Conservation (phyloP, 2,797 vertebrate genomes). For the Atherinosoma microstoma region DNA sequence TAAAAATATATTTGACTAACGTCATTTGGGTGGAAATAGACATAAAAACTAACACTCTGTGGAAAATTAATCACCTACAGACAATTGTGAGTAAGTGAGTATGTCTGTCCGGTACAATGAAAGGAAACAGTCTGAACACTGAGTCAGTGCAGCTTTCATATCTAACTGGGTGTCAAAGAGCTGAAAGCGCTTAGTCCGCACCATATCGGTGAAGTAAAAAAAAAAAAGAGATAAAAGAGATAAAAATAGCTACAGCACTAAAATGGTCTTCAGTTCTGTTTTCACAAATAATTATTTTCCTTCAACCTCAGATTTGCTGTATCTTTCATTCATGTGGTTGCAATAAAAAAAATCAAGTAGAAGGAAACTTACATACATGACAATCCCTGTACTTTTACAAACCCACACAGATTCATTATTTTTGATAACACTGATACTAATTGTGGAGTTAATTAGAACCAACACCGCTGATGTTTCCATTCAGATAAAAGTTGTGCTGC, state of each 20-base stretch:
- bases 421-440: constrained; percentile 7
- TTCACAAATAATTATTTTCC: not conserved
- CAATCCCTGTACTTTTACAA: not conserved
- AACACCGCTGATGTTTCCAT: constrained; percentile 24
- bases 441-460: not conserved
- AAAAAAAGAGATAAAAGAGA: not conserved
- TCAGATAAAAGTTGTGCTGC: constrained; percentile 6
- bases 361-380: too few species aligned
- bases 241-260: too few species aligned
- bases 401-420: not conserved
- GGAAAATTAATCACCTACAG: constrained; percentile 55
- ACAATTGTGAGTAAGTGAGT: constrained; percentile 40
- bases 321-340: not conserved
- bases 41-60: constrained; percentile 28
- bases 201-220: not conserved
- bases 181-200: not conserved
- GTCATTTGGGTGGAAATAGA: constrained; percentile 52
- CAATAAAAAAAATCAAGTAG: not conserved
- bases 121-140: constrained; percentile 62
- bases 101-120: constrained; percentile 57
- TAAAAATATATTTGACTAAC: constrained; percentile 58
- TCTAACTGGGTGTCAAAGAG: constrained; percentile 38
- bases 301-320: not conserved
- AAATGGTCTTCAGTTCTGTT: not conserved
- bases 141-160: constrained; percentile 47